A percentile compares a stretch with the other conserved stretches of the same genome.
Evolutionary conservation across 53 echinoderm and acorn worm genomes (phyloP).

Genomic region (Zoroaster sp.): DNA sequence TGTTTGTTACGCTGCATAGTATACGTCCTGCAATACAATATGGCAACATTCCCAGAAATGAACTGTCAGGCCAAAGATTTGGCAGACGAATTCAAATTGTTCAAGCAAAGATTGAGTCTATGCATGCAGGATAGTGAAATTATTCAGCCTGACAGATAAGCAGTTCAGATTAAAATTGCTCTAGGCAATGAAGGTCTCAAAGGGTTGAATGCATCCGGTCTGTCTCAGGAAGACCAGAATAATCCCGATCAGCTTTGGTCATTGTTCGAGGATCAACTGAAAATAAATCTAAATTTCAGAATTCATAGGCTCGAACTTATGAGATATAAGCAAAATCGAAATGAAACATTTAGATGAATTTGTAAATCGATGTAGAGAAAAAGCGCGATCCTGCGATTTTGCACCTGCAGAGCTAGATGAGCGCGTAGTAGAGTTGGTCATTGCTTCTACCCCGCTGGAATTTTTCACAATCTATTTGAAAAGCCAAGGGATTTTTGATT

Average conservation of each 20-base stretch:
- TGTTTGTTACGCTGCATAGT: no score
- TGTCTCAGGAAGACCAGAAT: slow-evolving; percentile 52
- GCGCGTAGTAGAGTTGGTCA: slow-evolving; percentile 64
- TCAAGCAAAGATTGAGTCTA: not conserved
- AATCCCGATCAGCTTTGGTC: slow-evolving; percentile 51
- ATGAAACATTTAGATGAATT: slow-evolving; percentile 63
- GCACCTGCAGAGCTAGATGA: slow-evolving; percentile 42
- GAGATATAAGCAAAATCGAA: slow-evolving; percentile 49
- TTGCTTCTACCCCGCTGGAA: slow-evolving; percentile 55
- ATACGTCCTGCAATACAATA: not conserved
- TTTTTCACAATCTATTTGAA: slow-evolving; percentile 37
- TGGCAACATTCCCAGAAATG: not conserved
- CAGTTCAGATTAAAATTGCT: slow-evolving; percentile 59
- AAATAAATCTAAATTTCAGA: slow-evolving; percentile 65
- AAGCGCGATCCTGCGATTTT: slow-evolving; percentile 55
- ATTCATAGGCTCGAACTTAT: slow-evolving; percentile 64
- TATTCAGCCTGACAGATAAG: not conserved
- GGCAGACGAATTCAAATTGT: not conserved
- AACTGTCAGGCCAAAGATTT: not conserved
- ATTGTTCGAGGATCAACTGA: slow-evolving; percentile 58
- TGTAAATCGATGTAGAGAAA: slow-evolving; percentile 61
- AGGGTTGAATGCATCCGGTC: slow-evolving; percentile 56
- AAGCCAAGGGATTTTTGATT: not conserved
- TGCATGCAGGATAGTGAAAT: not conserved
- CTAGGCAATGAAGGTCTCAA: slow-evolving; percentile 68